Percentiles rank a stretch among this genome's conserved stretches.
These are phyloP conservation scores for Mylabris phalerata DNA, from an alignment of 1,140 invertebrate genomes.

Conservation along the genomic window DNA sequence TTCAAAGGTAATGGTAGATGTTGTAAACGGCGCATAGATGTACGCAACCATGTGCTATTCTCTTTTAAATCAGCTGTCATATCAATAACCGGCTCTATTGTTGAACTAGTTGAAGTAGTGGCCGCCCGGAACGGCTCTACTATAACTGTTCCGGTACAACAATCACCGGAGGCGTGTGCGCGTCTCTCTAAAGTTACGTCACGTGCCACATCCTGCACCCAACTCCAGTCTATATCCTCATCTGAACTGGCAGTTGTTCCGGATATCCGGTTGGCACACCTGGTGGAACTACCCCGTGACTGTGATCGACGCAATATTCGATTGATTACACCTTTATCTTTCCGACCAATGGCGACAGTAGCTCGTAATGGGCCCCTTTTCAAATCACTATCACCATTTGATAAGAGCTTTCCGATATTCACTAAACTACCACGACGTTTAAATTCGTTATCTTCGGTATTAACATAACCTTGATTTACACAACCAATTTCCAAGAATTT, in stretches of 20 bases:
- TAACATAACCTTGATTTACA: conserved; percentile 24
- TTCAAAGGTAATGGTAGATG: conserved; percentile 33
- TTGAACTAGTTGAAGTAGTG: conserved; percentile 15
- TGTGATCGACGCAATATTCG: neutral
- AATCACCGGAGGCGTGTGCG: conserved; percentile 29
- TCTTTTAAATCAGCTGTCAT: conserved; percentile 14
- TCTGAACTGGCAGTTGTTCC: conserved; percentile 17
- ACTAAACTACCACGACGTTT: neutral
- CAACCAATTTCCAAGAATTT: conserved; percentile 27
- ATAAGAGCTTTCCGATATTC: too few species aligned
- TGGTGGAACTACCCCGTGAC: neutral
- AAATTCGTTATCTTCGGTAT: conserved; percentile 22
- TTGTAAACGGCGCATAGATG: conserved; percentile 38
- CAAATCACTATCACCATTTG: too few species aligned
- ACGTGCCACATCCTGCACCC: conserved; percentile 25
- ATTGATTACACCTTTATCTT: conserved; percentile 5
- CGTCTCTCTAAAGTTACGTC: conserved; percentile 24
- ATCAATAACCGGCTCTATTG: conserved; percentile 2
- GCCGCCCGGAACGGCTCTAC: conserved; percentile 20
- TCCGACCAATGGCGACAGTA: conserved; percentile 20
- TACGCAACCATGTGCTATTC: conserved; percentile 35
- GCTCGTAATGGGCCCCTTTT: conserved; percentile 1
- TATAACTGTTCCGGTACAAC: conserved; percentile 32
- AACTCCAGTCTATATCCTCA: conserved; percentile 30
- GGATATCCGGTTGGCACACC: conserved; percentile 15